Conservation (phyloP, 1,140 invertebrate species). For the Atta texana region DNA sequence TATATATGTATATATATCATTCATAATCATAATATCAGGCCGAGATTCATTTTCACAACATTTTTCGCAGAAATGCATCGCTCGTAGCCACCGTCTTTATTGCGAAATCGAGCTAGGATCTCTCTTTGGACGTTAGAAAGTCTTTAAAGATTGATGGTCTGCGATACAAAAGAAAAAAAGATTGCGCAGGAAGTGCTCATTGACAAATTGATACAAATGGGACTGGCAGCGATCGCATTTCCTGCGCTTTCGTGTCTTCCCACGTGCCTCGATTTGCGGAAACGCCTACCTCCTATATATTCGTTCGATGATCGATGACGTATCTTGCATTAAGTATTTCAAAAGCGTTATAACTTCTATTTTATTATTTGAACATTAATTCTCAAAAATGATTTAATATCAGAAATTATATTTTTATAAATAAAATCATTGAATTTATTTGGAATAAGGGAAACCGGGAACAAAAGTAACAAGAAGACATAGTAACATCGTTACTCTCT, state of each 20-base stretch:
- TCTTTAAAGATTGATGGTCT: constrained; percentile 47
- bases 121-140: constrained; percentile 15
- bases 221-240: neutral
- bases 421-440: neutral
- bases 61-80: constrained; percentile 14
- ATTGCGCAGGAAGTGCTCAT: constrained; percentile 37
- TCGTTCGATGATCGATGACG: neutral
- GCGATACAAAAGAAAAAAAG: constrained; percentile 7
- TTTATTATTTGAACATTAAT: neutral
- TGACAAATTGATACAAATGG: constrained; percentile 66
- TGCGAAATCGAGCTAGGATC: constrained; percentile 12
- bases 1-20: neutral
- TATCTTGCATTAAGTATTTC: neutral
- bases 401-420: neutral
- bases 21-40: constrained; percentile 27
- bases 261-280: constrained; percentile 30
- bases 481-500: too few species aligned
- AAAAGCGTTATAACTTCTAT: neutral
- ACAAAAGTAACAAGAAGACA: too few species aligned
- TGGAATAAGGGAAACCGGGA: neutral
- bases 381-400: neutral
- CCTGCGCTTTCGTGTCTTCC: constrained; percentile 25
- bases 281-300: constrained; percentile 16
- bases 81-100: neutral
- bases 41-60: constrained; percentile 6